Evolutionary conservation across 2,113 vertebrate genomes (phyloP).

Genomic region (Symphodus melops): DNA sequence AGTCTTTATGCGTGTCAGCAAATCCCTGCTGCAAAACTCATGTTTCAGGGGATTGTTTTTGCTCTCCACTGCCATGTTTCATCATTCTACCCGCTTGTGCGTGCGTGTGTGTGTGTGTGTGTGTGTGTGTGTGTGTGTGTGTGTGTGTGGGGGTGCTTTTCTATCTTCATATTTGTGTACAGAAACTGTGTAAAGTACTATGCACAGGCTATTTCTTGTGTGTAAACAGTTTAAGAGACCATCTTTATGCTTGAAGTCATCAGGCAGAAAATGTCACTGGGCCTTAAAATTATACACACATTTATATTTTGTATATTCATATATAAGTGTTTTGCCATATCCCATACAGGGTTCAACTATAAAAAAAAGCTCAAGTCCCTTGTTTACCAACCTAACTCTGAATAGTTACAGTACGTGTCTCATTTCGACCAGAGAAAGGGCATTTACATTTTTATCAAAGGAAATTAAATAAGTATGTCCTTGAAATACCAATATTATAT

Average conservation of each 20-base stretch:
- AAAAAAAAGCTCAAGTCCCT: slow-evolving; percentile 32
- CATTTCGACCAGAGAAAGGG: slow-evolving; percentile 21
- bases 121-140: neutral
- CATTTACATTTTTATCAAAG: slow-evolving; percentile 17
- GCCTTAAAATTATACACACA: slow-evolving; percentile 8
- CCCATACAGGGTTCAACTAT: slow-evolving; percentile 49
- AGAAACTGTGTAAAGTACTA: neutral
- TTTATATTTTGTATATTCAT: neutral
- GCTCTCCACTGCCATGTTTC: slow-evolving; percentile 51
- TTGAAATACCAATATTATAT: neutral
- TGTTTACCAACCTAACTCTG: slow-evolving; percentile 8
- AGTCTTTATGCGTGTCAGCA: slow-evolving; percentile 54
- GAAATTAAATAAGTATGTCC: neutral
- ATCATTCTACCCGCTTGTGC: slow-evolving; percentile 23
- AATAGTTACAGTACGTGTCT: neutral
- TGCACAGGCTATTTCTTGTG: neutral
- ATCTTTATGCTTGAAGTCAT: no score
- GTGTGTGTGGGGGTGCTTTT: neutral
- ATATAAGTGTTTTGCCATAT: slow-evolving; percentile 43
- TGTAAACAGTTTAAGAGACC: neutral
- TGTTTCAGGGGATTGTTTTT: slow-evolving; percentile 54
- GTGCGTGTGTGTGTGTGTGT: neutral
- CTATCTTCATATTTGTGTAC: neutral
- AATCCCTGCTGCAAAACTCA: slow-evolving; percentile 59
- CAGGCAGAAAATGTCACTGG: neutral